Evolutionary conservation across 2,888 invertebrate species (phyloP).

Genomic region (Diplazon laetatorius): DNA sequence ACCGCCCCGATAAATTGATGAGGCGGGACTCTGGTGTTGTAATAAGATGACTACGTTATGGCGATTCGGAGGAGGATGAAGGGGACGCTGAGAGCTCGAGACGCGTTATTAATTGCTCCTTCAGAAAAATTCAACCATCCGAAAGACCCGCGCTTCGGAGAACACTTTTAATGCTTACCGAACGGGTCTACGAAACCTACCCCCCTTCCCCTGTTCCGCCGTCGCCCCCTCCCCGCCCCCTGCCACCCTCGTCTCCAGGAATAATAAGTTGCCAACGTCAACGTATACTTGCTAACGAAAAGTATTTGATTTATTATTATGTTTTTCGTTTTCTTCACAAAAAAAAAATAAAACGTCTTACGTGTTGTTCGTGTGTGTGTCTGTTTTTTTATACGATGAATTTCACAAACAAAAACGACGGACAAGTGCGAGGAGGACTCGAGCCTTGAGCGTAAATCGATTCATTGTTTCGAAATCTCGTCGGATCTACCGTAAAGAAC

Average conservation of each 20-base stretch:
- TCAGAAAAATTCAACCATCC: conserved; percentile 64
- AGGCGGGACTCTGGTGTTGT: conserved; percentile 69
- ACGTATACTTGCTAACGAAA: background rate
- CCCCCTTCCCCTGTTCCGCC: background rate
- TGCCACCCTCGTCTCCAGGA: conserved; percentile 4
- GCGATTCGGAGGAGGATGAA: conserved; percentile 68
- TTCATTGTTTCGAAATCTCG: too few species aligned
- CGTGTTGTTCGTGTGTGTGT: too few species aligned
- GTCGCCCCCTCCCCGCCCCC: too few species aligned
- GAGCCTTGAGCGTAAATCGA: too few species aligned
- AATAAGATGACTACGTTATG: conserved; percentile 76
- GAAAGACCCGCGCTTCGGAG: conserved; percentile 49
- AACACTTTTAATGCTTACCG: conserved; percentile 40
- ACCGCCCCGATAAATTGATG: conserved; percentile 76
- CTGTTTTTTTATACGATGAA: too few species aligned
- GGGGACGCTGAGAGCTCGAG: conserved; percentile 64
- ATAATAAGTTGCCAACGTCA: conserved; percentile 23
- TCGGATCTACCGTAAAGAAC: too few species aligned
- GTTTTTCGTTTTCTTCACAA: too few species aligned
- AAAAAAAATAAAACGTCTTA: too few species aligned
- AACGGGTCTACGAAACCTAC: conserved; percentile 6
- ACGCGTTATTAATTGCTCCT: conserved; percentile 77
- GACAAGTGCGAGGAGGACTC: too few species aligned
- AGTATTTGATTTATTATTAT: conserved; percentile 11
- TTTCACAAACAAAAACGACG: too few species aligned